Base-by-base conservation (phyloP, 2,888 invertebrate genomes). In the Nomada ferruginata region DNA sequence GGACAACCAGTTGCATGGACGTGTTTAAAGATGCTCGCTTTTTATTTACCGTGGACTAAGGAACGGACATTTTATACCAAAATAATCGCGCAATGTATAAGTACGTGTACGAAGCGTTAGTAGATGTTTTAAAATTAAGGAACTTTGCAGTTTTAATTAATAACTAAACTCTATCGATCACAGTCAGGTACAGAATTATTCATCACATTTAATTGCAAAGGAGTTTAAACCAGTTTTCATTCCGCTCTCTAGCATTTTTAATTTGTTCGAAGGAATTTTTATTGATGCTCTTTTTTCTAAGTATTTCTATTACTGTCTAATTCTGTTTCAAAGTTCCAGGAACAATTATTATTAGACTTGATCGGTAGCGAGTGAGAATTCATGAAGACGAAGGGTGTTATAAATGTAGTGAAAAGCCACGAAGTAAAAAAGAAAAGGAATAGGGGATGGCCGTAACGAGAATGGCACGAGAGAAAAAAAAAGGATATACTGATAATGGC, bases 1-100 rank as follows among this genome's bases (percentile, higher is more conserved):
- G 71, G 60, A 42, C 74, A 85, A 70, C 57, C 76, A 70, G 72
- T 78, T 68, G 74, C 81, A 77, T 69, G 71, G 60, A 69, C 79
- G 82, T 76, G 82, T 79, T 85, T 79, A 52, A 60, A 13, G 26
- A 77, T 61, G 66, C 74, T 84, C 82, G 86, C 86, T 86, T 87
- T 83, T 87, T 88, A 84, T 86, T 87, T 88, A 83, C 76, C 73
- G 69, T 72, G 68, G 55, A 84, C 63, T 83, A 82, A 79, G 64
- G 18, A 70, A 87, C 85, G 83, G 87, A 88, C 89, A 90, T 91
- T 91, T 91, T 91, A 89, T 91, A 91, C 88, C 90, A 89, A 90
- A 90, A 89, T 87, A 89, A 85, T 87, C 84, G 87, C 85, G 82
- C 87, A 84, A 85, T 85, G 81, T 88, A 86, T 86, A 88, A 87